Conservation (phyloP, 2,888 invertebrate species). For the Bembecia ichneumoniformis region DNA sequence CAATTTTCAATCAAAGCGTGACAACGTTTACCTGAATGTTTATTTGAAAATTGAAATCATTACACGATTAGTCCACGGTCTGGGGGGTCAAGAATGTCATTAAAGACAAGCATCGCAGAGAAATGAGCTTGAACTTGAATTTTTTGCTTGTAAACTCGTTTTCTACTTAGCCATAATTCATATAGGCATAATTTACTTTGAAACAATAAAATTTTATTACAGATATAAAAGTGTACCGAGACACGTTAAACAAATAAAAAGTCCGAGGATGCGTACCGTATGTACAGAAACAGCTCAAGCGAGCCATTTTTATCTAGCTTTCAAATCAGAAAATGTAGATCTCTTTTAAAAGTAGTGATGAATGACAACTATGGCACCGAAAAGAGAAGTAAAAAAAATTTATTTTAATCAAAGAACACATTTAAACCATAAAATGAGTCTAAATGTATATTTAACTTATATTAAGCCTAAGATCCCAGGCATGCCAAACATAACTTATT, state of each 20-base stretch:
- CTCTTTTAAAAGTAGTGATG: no score
- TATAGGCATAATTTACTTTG: not conserved
- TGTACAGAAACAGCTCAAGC: no score
- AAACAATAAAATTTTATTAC: not conserved
- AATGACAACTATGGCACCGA: no score
- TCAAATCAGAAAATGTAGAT: no score
- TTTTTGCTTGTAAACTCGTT: not conserved
- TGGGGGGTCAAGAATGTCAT: not conserved
- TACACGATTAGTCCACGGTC: constrained; percentile 4
- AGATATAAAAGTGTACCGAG: not conserved
- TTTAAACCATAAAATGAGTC: no score
- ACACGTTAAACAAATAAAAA: not conserved
- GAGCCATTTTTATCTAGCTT: no score
- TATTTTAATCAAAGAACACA: no score
- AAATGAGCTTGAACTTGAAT: not conserved
- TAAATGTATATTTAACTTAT: no score
- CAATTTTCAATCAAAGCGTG: not conserved
- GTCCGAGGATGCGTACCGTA: not conserved
- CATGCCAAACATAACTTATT: no score
- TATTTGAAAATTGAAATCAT: not conserved
- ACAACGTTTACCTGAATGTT: not conserved
- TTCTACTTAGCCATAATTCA: not conserved
- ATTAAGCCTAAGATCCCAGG: no score
- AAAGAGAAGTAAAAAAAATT: no score
- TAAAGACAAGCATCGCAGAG: constrained; percentile 2